phyloP scores from a whole-genome alignment of 2,113 vertebrate genomes.

The Egretta garzetta region DNA sequence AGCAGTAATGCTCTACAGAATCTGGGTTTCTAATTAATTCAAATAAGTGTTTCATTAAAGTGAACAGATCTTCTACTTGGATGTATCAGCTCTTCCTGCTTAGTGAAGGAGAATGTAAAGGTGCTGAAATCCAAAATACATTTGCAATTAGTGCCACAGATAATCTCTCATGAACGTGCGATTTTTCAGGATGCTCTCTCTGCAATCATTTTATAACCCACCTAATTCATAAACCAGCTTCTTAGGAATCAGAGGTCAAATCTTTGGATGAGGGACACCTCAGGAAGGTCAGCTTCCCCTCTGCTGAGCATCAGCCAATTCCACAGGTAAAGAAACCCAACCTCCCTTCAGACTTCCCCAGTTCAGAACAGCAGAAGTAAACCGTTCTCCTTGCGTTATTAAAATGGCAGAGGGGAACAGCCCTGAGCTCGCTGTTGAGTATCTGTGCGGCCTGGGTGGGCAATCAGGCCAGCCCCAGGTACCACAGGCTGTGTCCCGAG shows the following conservation, averaged over 20 bases:
- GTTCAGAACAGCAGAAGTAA: neutral
- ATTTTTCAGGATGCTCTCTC: neutral
- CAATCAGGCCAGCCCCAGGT: neutral
- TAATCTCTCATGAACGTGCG: neutral
- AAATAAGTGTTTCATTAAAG: neutral
- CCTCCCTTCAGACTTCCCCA: neutral
- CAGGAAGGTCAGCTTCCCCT: neutral
- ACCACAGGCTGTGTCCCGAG: neutral
- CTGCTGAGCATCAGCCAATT: neutral
- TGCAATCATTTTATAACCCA: neutral
- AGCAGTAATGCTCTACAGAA: neutral
- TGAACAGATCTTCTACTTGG: neutral
- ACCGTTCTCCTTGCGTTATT: neutral
- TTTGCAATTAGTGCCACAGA: neutral
- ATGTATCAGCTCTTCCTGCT: neutral
- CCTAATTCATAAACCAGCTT: neutral
- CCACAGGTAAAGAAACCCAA: neutral
- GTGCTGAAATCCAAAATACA: neutral
- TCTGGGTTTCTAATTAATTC: neutral
- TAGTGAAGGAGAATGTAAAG: neutral
- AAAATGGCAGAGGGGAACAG: neutral
- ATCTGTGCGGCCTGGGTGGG: neutral
- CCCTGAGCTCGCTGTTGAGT: neutral
- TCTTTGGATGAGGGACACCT: neutral
- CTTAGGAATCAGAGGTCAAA: neutral